Evolutionary conservation across 2,888 invertebrate genomes (phyloP).

Genomic region (Nipponacmea schrenckii): DNA sequence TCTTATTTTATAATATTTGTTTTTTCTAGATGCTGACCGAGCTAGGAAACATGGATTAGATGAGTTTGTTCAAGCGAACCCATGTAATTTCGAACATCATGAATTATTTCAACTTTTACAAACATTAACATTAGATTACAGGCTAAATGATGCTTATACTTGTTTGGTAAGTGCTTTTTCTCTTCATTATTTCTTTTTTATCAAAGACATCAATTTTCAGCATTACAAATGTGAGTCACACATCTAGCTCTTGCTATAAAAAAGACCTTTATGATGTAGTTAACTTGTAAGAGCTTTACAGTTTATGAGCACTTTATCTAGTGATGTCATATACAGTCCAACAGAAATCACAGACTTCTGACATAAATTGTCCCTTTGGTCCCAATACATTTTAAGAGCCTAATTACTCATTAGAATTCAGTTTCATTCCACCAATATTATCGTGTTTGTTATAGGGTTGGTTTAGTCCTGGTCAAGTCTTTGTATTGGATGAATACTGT

Average conservation of each 20-base stretch:
- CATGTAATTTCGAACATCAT: conserved; percentile 96
- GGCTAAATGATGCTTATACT: conserved; percentile 97
- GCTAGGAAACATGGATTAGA: conserved; percentile 98
- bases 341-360: too few relatives aligned
- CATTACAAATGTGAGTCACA: too few relatives aligned
- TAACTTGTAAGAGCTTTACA: too few relatives aligned
- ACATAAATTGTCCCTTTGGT: too few relatives aligned
- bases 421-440: too few relatives aligned
- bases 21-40: conserved; percentile 83
- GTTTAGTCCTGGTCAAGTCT: conserved; percentile 99
- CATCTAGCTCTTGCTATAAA: too few relatives aligned
- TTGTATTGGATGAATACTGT: conserved; percentile 91
- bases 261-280: too few relatives aligned
- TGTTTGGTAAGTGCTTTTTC: conserved; percentile 83
- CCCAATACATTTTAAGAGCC: too few relatives aligned
- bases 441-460: conserved; percentile 79
- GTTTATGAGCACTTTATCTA: too few relatives aligned
- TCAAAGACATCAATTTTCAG: not conserved
- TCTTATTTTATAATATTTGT: too few relatives aligned
- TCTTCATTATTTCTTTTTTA: conserved; percentile 6
- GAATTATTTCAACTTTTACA: conserved; percentile 91
- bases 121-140: conserved; percentile 91
- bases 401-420: too few relatives aligned
- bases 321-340: too few relatives aligned
- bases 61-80: conserved; percentile 99